Evolutionary conservation across 2,113 vertebrate genomes (phyloP).

Genomic region (Calidris pygmaea): DNA sequence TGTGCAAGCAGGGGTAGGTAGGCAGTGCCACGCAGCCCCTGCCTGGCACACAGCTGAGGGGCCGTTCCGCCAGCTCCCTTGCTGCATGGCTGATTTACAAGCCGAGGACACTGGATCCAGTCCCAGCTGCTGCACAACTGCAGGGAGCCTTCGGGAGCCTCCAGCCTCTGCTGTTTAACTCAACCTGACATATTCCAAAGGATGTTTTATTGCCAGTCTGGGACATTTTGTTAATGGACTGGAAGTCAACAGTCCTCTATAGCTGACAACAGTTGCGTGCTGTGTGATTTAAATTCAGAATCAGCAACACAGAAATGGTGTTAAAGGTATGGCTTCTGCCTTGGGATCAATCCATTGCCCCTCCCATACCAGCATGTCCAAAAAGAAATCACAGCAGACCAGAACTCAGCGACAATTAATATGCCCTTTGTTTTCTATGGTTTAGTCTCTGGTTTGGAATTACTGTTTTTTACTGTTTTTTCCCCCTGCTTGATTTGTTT

Average conservation of each 20-base stretch:
- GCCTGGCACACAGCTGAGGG: not conserved
- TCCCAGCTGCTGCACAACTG: not conserved
- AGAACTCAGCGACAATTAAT: not conserved
- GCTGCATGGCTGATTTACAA: not conserved
- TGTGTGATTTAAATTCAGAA: not conserved
- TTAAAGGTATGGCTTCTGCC: not conserved
- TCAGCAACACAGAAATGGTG: not conserved
- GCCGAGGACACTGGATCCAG: not conserved
- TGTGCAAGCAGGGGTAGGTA: not conserved
- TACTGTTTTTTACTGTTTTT: fast-evolving
- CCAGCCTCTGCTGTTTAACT: not conserved
- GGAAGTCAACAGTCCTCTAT: not conserved
- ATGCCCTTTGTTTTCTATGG: fast-evolving
- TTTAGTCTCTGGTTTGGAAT: not conserved
- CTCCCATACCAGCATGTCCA: not conserved
- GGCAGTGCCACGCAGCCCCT: not conserved
- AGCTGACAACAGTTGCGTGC: not conserved
- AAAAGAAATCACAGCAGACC: not conserved
- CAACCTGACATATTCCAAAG: not conserved
- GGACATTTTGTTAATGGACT: not conserved
- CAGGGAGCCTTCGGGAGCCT: not conserved
- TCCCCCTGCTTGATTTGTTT: not conserved
- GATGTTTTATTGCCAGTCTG: not conserved
- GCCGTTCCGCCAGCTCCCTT: not conserved
- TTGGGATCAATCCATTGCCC: not conserved